A percentile compares a stretch with the other conserved stretches of the same genome.
Conservation (phyloP, 2,888 invertebrate genomes). For the Argyra leucocephala region DNA sequence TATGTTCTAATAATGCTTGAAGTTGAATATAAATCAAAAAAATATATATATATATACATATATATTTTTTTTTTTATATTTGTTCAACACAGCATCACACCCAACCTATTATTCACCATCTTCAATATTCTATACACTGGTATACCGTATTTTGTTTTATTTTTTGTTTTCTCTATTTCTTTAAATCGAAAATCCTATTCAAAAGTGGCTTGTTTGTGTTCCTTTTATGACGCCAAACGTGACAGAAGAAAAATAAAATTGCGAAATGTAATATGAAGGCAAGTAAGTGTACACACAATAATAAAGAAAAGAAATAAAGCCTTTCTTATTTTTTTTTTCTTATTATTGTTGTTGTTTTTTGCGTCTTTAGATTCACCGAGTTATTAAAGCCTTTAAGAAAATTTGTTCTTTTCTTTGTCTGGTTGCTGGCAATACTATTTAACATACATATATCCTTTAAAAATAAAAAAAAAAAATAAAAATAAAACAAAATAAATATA, state of each 20-base stretch:
- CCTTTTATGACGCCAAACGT: not conserved
- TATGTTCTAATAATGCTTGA: not conserved
- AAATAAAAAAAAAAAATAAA: too few relatives aligned
- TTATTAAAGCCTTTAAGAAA: not conserved
- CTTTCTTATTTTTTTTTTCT: not conserved
- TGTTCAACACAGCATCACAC: not conserved
- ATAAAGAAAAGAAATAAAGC: not conserved
- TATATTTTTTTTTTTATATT: not conserved
- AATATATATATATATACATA: too few relatives aligned
- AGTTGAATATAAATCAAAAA: not conserved
- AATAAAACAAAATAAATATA: not conserved
- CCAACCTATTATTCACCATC: not conserved
- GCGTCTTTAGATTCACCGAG: not conserved
- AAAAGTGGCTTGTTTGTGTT: not conserved
- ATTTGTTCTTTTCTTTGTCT: not conserved
- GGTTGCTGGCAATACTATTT: not conserved
- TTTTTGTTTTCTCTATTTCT: not conserved
- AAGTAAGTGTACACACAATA: too few relatives aligned
- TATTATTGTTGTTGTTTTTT: not conserved
- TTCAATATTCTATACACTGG: too few relatives aligned
- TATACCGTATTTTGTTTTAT: too few relatives aligned
- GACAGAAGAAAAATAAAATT: not conserved
- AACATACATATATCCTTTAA: too few relatives aligned
- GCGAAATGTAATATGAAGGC: not conserved
- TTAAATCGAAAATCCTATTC: not conserved